Evolutionary conservation across 2,113 vertebrate genomes (phyloP).

Genomic region (Irena cyanogastra): DNA sequence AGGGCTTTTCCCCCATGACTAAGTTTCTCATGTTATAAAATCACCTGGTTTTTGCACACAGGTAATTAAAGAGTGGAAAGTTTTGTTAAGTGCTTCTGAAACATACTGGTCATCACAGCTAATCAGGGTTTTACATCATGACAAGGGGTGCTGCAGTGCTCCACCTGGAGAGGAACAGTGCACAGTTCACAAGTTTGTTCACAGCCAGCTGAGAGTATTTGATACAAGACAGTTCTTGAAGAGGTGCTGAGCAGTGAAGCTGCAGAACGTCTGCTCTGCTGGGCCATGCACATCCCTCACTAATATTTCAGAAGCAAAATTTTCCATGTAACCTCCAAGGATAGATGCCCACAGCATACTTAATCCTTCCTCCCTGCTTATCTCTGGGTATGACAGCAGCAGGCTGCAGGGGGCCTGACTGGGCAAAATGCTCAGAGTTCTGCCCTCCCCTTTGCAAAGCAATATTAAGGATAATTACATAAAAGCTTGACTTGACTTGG

Average conservation of each 20-base stretch:
- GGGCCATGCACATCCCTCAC: background rate
- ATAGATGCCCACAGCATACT: background rate
- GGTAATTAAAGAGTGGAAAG: background rate
- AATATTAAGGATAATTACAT: background rate
- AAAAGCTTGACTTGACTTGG: background rate
- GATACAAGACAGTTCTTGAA: accelerated
- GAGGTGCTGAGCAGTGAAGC: background rate
- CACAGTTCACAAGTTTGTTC: background rate
- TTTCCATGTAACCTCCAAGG: background rate
- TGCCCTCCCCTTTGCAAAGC: background rate
- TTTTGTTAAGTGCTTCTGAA: background rate
- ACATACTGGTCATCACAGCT: background rate
- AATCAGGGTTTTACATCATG: background rate
- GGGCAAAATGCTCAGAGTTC: background rate
- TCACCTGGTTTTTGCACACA: background rate
- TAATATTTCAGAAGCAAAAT: background rate
- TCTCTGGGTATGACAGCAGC: background rate
- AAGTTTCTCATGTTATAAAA: background rate
- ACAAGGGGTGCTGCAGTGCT: background rate
- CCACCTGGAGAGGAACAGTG: background rate
- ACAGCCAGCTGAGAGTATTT: background rate
- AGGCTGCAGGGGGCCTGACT: background rate
- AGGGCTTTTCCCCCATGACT: accelerated
- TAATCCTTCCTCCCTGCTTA: background rate
- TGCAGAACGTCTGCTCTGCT: background rate